Evolutionary conservation across 2,113 vertebrate species (phyloP), one percentile per base, ranked within the genome.

Genomic region (Hoplias malabaricus): DNA sequence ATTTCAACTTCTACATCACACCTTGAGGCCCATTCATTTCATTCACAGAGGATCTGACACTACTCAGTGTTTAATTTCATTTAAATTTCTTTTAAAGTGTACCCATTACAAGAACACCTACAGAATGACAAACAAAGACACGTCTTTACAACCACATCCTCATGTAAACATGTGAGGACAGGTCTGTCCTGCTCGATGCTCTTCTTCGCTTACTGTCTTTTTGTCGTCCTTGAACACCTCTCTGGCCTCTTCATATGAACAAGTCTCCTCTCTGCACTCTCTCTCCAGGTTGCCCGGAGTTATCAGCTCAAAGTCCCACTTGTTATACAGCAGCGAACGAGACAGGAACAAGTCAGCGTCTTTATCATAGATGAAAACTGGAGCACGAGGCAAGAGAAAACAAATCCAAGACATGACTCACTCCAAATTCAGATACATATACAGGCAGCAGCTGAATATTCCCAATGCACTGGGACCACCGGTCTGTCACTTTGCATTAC

Each of bases 301-400:
- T 78, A 98, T 88, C 75, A 95, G 59, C 90, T 99, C 98, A 84
- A 98, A 92, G 87, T 99, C 98, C 93, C 96, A 97, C 83, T 84
- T 92, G 85, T 97, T 97, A 67, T 87, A 92, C 14, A 80, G 93
- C 65, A 93, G 88, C 0, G 87, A 85, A 75, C 94, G 92, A 0
- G 89, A 88, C 81, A 97, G 84, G 86, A 95, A 95, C 61, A 82
- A 88, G n/a, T 79, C 80, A 0, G 96, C 95, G 1, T 88, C 40
- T 16, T 81, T 73, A 8, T 85, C 75, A 12, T 87, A 90, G 84
- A 95, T 38, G 80, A 95, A 87, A 79, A 95, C 87, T 78, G 80
- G 59, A 9, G 29, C 21, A 34, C 25, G 46, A 53, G 3, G 46
- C 16, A 83, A 48, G 33, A 54, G 25, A 59, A 10, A 1, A 19